phyloP scores from a whole-genome alignment of 2,113 vertebrate species.

The Litocranius walleri region DNA sequence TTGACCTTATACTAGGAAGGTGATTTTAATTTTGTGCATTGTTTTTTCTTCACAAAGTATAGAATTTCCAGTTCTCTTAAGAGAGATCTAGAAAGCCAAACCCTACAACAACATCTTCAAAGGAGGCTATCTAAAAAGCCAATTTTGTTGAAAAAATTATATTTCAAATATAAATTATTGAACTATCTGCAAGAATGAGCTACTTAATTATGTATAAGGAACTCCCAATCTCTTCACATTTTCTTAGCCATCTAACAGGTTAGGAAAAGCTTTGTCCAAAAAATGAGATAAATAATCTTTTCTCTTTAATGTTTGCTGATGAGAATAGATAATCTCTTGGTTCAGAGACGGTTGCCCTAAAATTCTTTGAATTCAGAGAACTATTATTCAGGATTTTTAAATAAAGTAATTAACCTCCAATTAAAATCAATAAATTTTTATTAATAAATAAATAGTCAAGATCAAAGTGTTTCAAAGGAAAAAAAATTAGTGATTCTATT shows the following conservation, averaged over 20 bases:
- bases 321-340: slow-evolving; percentile 59
- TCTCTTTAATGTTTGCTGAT: slow-evolving; percentile 64
- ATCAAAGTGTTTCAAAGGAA: too few species aligned
- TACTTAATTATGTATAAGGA: slow-evolving; percentile 76
- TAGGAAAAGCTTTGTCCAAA: slow-evolving; percentile 66
- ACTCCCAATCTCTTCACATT: slow-evolving; percentile 68
- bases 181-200: slow-evolving; percentile 71
- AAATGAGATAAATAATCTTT: slow-evolving; percentile 70
- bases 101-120: slow-evolving; percentile 32
- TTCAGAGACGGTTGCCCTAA: slow-evolving; percentile 35
- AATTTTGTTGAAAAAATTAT: slow-evolving; percentile 71
- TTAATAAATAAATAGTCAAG: too few species aligned
- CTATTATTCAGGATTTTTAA: slow-evolving; percentile 43
- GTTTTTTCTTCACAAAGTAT: slow-evolving; percentile 6
- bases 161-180: slow-evolving; percentile 76
- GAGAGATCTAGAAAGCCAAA: slow-evolving; percentile 11
- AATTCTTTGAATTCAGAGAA: slow-evolving; percentile 52
- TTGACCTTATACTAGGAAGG: neutral
- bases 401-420: neutral
- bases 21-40: slow-evolving; percentile 41
- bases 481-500: slow-evolving; percentile 18
- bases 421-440: too few species aligned
- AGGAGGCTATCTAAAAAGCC: slow-evolving; percentile 57
- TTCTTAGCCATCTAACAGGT: slow-evolving; percentile 66
- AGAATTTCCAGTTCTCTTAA: slow-evolving; percentile 8